Conservation (phyloP, 2,797 vertebrate species). For the Sandelia bainsii region DNA sequence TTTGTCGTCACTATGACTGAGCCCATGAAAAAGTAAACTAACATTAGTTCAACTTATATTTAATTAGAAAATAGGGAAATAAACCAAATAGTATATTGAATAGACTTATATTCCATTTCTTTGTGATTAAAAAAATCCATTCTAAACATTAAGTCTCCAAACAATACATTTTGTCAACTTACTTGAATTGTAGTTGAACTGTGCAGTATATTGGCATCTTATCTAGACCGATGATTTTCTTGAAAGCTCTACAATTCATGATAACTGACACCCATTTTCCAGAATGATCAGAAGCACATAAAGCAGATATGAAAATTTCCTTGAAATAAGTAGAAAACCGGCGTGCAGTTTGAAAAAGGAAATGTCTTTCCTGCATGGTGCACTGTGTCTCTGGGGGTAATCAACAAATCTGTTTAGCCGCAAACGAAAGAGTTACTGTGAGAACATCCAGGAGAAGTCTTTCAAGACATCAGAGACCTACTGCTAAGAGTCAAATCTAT, state of each 20-base stretch:
- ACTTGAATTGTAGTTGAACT: neutral
- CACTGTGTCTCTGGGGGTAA: constrained; percentile 50
- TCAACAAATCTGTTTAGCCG: constrained; percentile 70
- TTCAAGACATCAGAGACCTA: constrained; percentile 62
- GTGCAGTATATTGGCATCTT: neutral
- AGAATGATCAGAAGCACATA: constrained; percentile 11
- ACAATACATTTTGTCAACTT: neutral
- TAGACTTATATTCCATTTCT: too few species aligned
- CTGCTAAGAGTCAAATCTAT: constrained; percentile 45
- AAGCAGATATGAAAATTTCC: constrained; percentile 21
- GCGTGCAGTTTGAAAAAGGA: constrained; percentile 1
- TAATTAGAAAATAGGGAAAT: too few species aligned
- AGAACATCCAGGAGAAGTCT: constrained; percentile 62
- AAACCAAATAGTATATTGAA: too few species aligned
- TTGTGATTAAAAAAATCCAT: constrained; percentile 16
- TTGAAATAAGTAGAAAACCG: constrained; percentile 33
- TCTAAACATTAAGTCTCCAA: constrained; percentile 7
- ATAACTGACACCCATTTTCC: neutral
- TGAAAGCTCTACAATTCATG: neutral
- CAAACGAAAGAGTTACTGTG: constrained; percentile 52
- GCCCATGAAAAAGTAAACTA: too few species aligned
- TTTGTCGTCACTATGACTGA: too few species aligned
- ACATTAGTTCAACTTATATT: too few species aligned
- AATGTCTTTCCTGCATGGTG: constrained; percentile 9
- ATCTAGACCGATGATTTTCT: neutral